These are phyloP conservation scores for Micropoecilia bifurca DNA, from an alignment of 2,797 vertebrate genomes.

Conservation along the genomic window DNA sequence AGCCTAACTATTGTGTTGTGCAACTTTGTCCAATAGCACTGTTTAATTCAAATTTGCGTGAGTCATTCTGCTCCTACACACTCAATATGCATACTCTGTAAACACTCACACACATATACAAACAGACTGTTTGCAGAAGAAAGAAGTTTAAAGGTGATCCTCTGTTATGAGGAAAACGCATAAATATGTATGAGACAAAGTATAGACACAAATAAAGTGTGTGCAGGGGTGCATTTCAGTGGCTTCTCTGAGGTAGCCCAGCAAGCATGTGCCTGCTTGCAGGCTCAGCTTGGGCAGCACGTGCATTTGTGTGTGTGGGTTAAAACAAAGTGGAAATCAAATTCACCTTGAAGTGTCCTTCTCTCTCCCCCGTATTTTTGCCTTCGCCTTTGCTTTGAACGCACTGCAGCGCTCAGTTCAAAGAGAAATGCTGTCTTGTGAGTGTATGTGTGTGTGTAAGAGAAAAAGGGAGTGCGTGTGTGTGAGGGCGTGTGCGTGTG, in stretches of 20 bases:
- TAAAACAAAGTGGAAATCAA: constrained; percentile 89
- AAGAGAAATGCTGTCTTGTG: constrained; percentile 73
- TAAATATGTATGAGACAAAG: constrained; percentile 65
- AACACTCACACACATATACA: constrained; percentile 48
- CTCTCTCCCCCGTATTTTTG: constrained; percentile 71
- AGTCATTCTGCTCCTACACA: constrained; percentile 71
- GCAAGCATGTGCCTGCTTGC: constrained; percentile 81
- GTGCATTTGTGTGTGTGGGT: constrained; percentile 35
- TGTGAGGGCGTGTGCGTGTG: neutral
- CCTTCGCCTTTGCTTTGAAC: constrained; percentile 83
- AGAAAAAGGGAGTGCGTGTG: constrained; percentile 10
- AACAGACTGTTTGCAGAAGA: constrained; percentile 54
- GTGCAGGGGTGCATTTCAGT: constrained; percentile 26
- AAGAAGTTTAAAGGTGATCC: constrained; percentile 64
- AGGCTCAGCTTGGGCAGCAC: constrained; percentile 29
- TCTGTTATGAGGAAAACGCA: constrained; percentile 61
- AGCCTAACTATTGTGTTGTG: constrained; percentile 29
- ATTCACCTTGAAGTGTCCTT: constrained; percentile 90
- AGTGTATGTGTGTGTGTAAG: constrained; percentile 16
- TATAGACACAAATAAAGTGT: constrained; percentile 12
- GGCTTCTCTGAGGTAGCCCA: constrained; percentile 60
- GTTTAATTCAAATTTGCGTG: constrained; percentile 59
- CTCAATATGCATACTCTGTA: constrained; percentile 66
- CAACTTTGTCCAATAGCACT: constrained; percentile 50
- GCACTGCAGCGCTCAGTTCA: constrained; percentile 78